phyloP scores from a whole-genome alignment of 1,140 invertebrate genomes.

The Bombus vancouverensis region DNA sequence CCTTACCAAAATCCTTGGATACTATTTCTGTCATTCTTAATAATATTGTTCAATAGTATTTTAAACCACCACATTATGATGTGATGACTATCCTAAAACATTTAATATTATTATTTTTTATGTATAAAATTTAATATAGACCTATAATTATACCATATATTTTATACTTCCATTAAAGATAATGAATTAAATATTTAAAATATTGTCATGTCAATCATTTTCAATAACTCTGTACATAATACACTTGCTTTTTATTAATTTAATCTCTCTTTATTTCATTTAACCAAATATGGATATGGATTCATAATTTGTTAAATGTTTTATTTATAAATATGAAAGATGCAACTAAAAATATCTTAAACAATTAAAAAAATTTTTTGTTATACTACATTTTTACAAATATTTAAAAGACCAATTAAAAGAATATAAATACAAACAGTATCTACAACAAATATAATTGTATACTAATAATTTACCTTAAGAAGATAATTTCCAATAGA shows the following conservation, averaged over 20 bases:
- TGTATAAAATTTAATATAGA: not conserved
- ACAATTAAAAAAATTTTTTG: not conserved
- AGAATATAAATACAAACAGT: not conserved
- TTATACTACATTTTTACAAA: not conserved
- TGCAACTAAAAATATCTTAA: not conserved
- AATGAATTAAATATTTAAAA: conserved; percentile 13
- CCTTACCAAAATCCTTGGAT: conserved; percentile 79
- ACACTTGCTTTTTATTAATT: not conserved
- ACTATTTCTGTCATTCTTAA: conserved; percentile 78
- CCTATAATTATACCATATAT: not conserved
- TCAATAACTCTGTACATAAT: not conserved
- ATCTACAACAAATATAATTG: not conserved
- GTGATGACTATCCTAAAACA: conserved; percentile 56
- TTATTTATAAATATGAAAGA: not conserved
- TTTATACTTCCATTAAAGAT: not conserved
- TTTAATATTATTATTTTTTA: conserved; percentile 11
- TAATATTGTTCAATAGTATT: conserved; percentile 71
- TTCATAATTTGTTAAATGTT: not conserved
- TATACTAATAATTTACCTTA: conserved; percentile 43
- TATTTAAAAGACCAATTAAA: not conserved
- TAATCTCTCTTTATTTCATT: not conserved
- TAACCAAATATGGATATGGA: not conserved
- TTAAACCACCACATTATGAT: conserved; percentile 61
- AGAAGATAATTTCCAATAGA: conserved; percentile 48
- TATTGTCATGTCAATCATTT: not conserved